Conservation (phyloP, 1,140 invertebrate genomes). For the Eurytemora carolleeae region DNA sequence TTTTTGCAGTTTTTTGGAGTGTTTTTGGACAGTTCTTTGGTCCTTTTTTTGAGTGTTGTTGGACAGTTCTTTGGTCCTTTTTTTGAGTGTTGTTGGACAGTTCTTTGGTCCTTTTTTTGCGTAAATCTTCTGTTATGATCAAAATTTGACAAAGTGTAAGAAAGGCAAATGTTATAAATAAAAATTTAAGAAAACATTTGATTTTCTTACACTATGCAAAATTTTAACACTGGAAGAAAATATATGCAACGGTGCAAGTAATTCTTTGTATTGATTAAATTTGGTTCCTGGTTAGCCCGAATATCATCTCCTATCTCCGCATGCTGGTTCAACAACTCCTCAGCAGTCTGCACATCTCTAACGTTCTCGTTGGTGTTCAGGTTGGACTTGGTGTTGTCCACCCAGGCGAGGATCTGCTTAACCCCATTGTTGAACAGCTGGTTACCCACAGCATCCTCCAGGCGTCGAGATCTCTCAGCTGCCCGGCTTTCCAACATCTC, state of each 20-base stretch:
- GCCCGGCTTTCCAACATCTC: slow-evolving; percentile 59
- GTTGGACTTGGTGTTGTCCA: slow-evolving; percentile 50
- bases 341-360: slow-evolving; percentile 70
- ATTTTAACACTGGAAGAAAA: too few species aligned
- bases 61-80: too few species aligned
- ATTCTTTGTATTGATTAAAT: slow-evolving; percentile 21
- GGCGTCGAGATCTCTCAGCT: slow-evolving; percentile 46
- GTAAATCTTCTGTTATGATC: too few species aligned
- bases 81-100: too few species aligned
- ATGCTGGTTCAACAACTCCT: slow-evolving; percentile 72
- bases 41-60: too few species aligned
- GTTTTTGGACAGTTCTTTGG: too few species aligned
- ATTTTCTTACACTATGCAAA: too few species aligned
- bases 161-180: too few species aligned
- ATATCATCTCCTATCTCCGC: slow-evolving; percentile 79
- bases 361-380: slow-evolving; percentile 60
- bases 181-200: too few species aligned
- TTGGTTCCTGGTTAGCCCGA: slow-evolving; percentile 62
- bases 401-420: slow-evolving; percentile 42
- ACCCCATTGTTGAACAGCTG: slow-evolving; percentile 78
- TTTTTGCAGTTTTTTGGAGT: too few species aligned
- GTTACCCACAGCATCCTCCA: slow-evolving; percentile 80
- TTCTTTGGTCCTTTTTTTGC: too few species aligned
- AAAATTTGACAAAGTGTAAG: too few species aligned
- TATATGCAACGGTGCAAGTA: slow-evolving; percentile 1